Conservation (phyloP, 2,888 invertebrate species). For the Glyphotaelius pellucidus region DNA sequence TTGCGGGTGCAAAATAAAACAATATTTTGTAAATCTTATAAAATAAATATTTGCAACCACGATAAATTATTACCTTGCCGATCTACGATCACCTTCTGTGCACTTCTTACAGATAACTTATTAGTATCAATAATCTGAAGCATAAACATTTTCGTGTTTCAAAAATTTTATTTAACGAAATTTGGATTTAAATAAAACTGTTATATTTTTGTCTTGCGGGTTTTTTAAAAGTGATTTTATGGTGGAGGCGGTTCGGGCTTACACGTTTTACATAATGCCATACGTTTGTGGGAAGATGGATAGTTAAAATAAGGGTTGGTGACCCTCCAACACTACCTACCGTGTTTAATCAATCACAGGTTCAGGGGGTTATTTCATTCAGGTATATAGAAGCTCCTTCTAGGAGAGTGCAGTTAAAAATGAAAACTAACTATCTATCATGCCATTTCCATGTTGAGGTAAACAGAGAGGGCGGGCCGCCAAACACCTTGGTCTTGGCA, state of each 20-base stretch:
- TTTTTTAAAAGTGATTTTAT: background rate
- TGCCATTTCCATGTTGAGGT: too few species aligned
- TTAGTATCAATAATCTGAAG: too few species aligned
- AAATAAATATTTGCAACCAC: too few species aligned
- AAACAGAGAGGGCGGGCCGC: too few species aligned
- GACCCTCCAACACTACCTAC: background rate
- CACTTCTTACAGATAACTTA: too few species aligned
- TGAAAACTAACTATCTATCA: too few species aligned
- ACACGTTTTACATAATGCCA: conserved; percentile 8
- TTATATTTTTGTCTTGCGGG: background rate
- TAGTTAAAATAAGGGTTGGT: conserved; percentile 11
- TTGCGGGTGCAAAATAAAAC: too few species aligned
- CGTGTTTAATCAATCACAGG: conserved; percentile 42
- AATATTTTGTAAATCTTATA: too few species aligned
- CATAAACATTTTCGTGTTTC: too few species aligned
- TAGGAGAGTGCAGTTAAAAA: background rate
- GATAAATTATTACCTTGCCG: too few species aligned
- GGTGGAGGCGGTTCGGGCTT: background rate
- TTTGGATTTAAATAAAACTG: background rate
- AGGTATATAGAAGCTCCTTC: background rate
- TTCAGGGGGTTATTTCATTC: conserved; percentile 12
- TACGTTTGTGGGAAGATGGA: conserved; percentile 36
- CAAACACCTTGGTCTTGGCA: too few species aligned
- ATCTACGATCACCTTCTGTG: too few species aligned
- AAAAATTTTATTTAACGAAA: background rate